These are phyloP conservation scores for Bovichtus variegatus DNA, from an alignment of 2,797 vertebrate genomes.

Conservation along the genomic window DNA sequence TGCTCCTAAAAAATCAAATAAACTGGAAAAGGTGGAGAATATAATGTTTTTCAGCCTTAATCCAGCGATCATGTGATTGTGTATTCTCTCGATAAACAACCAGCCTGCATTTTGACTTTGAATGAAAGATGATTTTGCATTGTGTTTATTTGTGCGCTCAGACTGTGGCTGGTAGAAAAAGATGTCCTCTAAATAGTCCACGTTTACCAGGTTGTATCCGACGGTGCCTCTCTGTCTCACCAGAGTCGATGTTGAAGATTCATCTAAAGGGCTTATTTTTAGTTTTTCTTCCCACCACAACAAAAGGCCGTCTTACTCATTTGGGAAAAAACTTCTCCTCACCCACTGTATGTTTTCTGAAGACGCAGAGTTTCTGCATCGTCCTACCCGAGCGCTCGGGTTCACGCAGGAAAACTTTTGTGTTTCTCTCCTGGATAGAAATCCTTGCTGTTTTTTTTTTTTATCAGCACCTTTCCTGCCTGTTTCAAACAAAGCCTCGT, in stretches of 20 bases:
- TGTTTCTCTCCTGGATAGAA: conserved; percentile 3
- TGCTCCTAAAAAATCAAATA: conserved; percentile 25
- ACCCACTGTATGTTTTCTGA: conserved; percentile 34
- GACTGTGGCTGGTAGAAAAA: conserved; percentile 89
- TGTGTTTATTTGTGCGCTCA: conserved; percentile 68
- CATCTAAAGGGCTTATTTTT: conserved; percentile 84
- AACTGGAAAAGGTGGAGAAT: conserved; percentile 28
- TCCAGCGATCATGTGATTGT: conserved; percentile 23
- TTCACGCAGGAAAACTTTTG: conserved; percentile 11
- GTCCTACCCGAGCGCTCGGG: not conserved
- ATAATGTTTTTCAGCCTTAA: conserved; percentile 30
- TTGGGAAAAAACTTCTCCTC: conserved; percentile 39
- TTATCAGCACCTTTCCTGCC: conserved; percentile 29
- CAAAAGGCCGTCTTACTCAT: conserved; percentile 88
- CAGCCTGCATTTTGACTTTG: conserved; percentile 52
- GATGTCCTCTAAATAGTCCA: conserved; percentile 89
- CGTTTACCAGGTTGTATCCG: conserved; percentile 87
- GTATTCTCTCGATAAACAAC: conserved; percentile 46
- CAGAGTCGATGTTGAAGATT: conserved; percentile 45
- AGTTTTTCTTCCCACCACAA: conserved; percentile 86
- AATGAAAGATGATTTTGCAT: conserved; percentile 62
- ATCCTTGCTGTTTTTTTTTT: conserved; percentile 1
- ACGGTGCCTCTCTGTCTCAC: conserved; percentile 80
- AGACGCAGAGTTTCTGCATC: conserved; percentile 15
- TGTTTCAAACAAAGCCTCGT: conserved; percentile 45